phyloP scores from a whole-genome alignment of 2,113 vertebrate species.

The Coryphaenoides rupestris region DNA sequence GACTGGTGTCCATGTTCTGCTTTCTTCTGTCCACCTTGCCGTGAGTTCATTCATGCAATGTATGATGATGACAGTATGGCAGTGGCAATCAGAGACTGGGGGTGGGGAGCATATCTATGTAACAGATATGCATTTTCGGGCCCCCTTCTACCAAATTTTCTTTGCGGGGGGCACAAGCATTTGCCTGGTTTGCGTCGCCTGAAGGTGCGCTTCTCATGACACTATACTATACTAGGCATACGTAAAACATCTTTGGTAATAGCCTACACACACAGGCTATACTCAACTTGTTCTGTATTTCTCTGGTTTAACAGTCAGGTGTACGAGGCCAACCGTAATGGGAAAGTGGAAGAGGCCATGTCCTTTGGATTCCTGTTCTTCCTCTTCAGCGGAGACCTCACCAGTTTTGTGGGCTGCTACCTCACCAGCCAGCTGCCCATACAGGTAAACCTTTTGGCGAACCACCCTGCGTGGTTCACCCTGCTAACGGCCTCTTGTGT shows the following conservation, averaged over 20 bases:
- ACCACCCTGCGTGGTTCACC: too few species aligned
- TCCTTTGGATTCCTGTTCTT: slow-evolving; percentile 72
- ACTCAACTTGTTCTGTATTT: not conserved
- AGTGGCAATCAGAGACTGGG: too few species aligned
- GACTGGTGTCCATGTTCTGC: slow-evolving; percentile 71
- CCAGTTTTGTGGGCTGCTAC: slow-evolving; percentile 66
- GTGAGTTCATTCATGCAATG: slow-evolving; percentile 43
- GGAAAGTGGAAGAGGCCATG: slow-evolving; percentile 67
- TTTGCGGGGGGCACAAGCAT: too few species aligned
- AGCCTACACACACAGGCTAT: too few species aligned
- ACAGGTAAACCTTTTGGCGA: slow-evolving; percentile 53
- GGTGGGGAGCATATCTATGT: too few species aligned
- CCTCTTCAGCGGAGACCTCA: slow-evolving; percentile 66
- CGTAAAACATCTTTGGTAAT: too few species aligned
- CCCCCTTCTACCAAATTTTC: too few species aligned
- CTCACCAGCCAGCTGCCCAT: slow-evolving; percentile 69
- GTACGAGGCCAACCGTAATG: slow-evolving; percentile 57
- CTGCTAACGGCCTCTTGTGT: not conserved
- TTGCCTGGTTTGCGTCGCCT: too few species aligned
- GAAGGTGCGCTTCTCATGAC: too few species aligned
- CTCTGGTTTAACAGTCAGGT: slow-evolving; percentile 57
- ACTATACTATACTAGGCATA: too few species aligned
- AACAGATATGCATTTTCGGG: too few species aligned
- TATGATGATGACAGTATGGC: too few species aligned
- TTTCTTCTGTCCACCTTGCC: slow-evolving; percentile 74